Base-by-base conservation (phyloP, 2,888 invertebrate genomes). In the Syrista parreyssii region DNA sequence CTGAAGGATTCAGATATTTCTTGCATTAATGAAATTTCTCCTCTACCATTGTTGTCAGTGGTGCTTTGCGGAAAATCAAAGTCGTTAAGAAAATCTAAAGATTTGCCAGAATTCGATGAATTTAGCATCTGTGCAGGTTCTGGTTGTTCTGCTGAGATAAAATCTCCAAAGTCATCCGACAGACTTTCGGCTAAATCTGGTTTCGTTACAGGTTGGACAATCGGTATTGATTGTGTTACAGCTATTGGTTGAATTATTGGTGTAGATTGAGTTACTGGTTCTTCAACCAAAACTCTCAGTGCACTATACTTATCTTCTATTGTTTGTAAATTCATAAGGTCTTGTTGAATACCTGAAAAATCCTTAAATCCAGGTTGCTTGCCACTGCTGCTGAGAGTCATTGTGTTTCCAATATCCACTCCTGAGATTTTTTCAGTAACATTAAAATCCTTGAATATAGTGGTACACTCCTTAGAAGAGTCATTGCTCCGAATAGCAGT, bases 261-360 rank as follows among this genome's bases (percentile, higher is more conserved):
- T 68, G 79, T 68, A 68, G 82, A 35, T 36, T 83, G 4, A 15
- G 69, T 75, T 33, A 68, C 69, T 68, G 85, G 82, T 79, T 88
- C 89, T 77, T 90, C 87, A 68, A 88, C 88, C 79, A 93, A 84
- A 82, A 89, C 88, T 84, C 93, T 89, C 75, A 93, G 86, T 68
- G 92, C 92, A 82, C 92, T 92, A 80, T 92, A 92, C 80, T 91
- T 92, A 80, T 92, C 92, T 82, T 92, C 92, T 6, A 86, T 81
- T 73, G 87, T 85, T 77, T 89, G 91, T 68, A 90, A 82, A 80
- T 83, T 90, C 91, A 91, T 91, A 76, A 92, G 85, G 82, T 91
- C 91, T 79, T 86, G 85, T 31, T 85, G 84, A 72, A 82, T 84
- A 72, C 33, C 78, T 40, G 40, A 40, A 15, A 40, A 40, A 40